Base-by-base conservation (phyloP, 2,888 invertebrate species). In the Ectemnius cavifrons region DNA sequence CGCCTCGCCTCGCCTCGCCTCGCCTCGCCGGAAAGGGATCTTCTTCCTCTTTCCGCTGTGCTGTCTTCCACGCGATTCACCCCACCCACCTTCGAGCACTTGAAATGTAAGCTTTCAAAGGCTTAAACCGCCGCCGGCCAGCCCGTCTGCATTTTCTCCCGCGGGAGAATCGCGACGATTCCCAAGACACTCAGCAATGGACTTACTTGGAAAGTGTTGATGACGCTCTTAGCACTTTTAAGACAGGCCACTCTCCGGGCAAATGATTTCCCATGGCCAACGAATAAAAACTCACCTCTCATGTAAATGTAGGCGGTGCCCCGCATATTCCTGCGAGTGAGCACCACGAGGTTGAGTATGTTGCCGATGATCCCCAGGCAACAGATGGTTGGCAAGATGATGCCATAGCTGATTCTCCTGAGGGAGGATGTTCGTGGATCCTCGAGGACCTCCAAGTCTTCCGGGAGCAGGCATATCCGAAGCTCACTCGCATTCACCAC, bases 261-360 rank as follows among this genome's bases (percentile, higher is more conserved):
- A 8, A 37, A 37, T 11, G 4, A 37, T 37, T 37, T 11, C 37
- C 37, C 11, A 37, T 6, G 37, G 11, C 0, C 3, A 37, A 11
- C 11, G 6, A 11, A 6, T 37, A 11, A 11, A 37, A 11, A 37
- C 37, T 93, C 88, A 95, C 95, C 95, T 91, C 94, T 91, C 95
- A 95, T 95, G 91, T 95, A 96, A 89, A 95, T 94, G 90, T 96
- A 96, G 56, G 96, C 96, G 0, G 95, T 95, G 57, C 95, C 95
- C 82, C 95, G 93, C 94, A 96, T 94, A 83, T 95, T 95, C 76
- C 94, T 93, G 74, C 95, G 92, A 56, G 95, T 95, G 75, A 96
- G 92, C 20, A 96, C 96, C 82, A 96, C 92, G 80, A 96, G 92
- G 91, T 96, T 96, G 79, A 96, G 93, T 56, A 95, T 92, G 90